These are phyloP conservation scores for Budorcas taxicolor DNA, from an alignment of 2,113 vertebrate genomes.

Conservation along the genomic window DNA sequence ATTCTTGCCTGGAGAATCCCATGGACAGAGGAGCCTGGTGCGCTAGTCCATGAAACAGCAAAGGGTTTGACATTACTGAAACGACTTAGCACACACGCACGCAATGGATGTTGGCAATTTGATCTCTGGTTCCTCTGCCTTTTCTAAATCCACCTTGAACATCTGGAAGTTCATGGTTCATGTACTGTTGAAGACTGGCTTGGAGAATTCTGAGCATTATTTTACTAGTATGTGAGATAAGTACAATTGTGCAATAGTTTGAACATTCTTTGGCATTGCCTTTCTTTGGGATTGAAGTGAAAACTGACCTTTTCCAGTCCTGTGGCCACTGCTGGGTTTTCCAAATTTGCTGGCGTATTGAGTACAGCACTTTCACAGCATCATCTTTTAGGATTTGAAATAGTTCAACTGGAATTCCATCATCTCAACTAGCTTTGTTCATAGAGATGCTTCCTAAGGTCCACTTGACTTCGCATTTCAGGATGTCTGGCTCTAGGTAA, in stretches of 20 bases:
- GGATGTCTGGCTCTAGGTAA: not conserved
- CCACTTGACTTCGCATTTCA: not conserved
- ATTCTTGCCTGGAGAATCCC: not conserved
- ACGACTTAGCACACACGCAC: rapidly evolving
- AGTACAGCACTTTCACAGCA: not conserved
- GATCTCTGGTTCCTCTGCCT: not conserved
- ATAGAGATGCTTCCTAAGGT: not conserved
- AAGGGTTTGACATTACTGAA: not conserved
- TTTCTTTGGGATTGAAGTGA: not conserved
- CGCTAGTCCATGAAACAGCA: not conserved
- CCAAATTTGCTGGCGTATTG: not conserved
- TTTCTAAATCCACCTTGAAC: not conserved
- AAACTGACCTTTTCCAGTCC: not conserved
- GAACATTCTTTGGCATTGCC: not conserved
- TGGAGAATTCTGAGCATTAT: not conserved
- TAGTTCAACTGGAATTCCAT: not conserved
- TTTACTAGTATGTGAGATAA: not conserved
- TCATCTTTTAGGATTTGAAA: not conserved
- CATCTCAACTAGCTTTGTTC: not conserved
- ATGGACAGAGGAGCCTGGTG: not conserved
- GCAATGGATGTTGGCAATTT: not conserved
- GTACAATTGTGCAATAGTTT: not conserved
- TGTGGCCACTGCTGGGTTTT: not conserved
- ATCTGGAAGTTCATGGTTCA: not conserved
- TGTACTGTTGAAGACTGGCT: not conserved